Evolutionary conservation across 2,888 invertebrate genomes (phyloP).

Genomic region (Stegophylla sp.): DNA sequence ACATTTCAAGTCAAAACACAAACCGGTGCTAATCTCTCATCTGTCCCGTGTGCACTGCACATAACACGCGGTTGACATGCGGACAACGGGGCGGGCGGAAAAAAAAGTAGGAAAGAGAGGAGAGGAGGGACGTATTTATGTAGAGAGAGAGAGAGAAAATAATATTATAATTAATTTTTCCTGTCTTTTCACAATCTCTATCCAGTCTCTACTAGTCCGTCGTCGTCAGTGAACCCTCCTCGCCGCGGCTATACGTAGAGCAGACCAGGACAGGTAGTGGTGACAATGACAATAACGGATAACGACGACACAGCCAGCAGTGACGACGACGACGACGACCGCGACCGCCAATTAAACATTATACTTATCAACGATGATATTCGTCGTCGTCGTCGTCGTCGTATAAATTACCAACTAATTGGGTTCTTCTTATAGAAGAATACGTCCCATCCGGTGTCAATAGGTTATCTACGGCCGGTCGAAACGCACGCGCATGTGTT

Average conservation of each 20-base stretch:
- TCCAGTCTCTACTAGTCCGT: not conserved
- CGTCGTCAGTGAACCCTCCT: not conserved
- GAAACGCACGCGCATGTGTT: not conserved
- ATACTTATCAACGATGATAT: constrained; percentile 30
- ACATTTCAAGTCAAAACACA: constrained; percentile 55
- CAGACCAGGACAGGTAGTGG: not conserved
- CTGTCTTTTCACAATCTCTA: constrained; percentile 9
- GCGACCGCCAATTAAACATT: constrained; percentile 47
- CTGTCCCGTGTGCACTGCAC: constrained; percentile 28
- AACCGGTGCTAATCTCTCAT: constrained; percentile 59
- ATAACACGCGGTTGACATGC: constrained; percentile 27
- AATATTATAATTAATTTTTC: constrained; percentile 56
- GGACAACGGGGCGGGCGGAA: constrained; percentile 16
- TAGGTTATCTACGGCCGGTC: constrained; percentile 48
- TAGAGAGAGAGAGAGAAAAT: not conserved
- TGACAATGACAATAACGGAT: not conserved
- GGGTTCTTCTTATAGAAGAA: constrained; percentile 27
- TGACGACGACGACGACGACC: not conserved
- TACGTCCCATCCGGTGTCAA: constrained; percentile 53
- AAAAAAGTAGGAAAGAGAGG: not conserved
- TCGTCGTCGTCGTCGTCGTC: too few species aligned
- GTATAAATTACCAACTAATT: constrained; percentile 55
- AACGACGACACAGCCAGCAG: too few species aligned
- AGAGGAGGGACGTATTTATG: too few species aligned
- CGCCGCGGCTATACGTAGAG: too few species aligned